Evolutionary conservation across 2,113 vertebrate species (phyloP).

Genomic region (Elephantulus edwardii): DNA sequence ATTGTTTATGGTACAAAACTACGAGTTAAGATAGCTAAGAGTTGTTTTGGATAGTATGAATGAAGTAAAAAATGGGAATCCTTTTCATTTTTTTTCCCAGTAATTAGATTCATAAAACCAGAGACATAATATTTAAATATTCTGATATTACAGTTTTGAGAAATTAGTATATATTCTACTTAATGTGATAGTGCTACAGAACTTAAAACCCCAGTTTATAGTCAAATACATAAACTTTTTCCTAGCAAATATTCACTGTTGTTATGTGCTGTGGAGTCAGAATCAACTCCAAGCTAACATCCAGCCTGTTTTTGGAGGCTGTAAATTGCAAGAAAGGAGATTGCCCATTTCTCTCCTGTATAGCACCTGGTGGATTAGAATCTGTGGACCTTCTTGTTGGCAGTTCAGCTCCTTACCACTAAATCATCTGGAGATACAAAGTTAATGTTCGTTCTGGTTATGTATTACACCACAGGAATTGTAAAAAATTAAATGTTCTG

Average conservation of each 20-base stretch:
- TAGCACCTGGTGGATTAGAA: too few relatives aligned
- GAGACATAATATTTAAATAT: neutral
- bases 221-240: neutral
- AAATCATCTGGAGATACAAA: too few relatives aligned
- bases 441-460: neutral
- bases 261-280: too few relatives aligned
- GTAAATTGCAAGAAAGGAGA: too few relatives aligned
- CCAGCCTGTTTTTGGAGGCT: too few relatives aligned
- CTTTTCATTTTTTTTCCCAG: slow-evolving; percentile 26
- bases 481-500: neutral
- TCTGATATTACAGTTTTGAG: slow-evolving; percentile 1
- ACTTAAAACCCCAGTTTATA: neutral
- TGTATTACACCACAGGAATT: neutral
- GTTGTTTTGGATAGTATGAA: slow-evolving; percentile 30
- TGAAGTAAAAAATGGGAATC: slow-evolving; percentile 2
- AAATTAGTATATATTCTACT: neutral
- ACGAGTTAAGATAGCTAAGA: slow-evolving; percentile 3
- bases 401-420: too few relatives aligned
- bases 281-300: too few relatives aligned
- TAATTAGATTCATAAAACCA: neutral
- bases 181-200: neutral
- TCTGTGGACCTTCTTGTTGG: too few relatives aligned
- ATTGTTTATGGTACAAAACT: slow-evolving; percentile 18
- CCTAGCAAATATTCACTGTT: neutral
- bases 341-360: too few relatives aligned